Evolutionary conservation across 2,797 vertebrate species (phyloP).

Genomic region (Takifugu rubripes): DNA sequence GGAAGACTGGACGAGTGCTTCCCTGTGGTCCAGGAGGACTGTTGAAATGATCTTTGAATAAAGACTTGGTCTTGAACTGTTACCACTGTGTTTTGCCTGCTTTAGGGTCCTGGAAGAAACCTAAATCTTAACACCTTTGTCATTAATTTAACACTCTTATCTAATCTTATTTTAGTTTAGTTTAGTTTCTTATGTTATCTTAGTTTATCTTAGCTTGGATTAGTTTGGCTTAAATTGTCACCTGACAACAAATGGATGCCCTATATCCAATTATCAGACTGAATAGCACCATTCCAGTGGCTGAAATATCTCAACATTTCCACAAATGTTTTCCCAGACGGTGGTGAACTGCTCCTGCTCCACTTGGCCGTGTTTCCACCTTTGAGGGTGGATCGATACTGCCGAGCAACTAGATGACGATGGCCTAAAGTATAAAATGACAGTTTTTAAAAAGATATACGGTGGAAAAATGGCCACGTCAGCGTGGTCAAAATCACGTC

Average conservation of each 20-base stretch:
- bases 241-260: background rate
- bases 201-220: too few relatives aligned
- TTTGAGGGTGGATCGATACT: conserved; percentile 47
- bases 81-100: too few relatives aligned
- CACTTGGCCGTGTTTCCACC: conserved; percentile 26
- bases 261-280: background rate
- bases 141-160: too few relatives aligned
- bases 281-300: background rate
- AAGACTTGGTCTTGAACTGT: too few relatives aligned
- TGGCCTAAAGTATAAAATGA: conserved; percentile 16
- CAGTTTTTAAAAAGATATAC: conserved; percentile 15
- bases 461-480: conserved; percentile 35
- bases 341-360: conserved; percentile 24
- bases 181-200: too few relatives aligned
- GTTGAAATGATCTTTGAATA: too few relatives aligned
- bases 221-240: too few relatives aligned
- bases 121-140: too few relatives aligned
- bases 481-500: conserved; percentile 28
- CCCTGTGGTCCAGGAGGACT: too few relatives aligned
- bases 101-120: too few relatives aligned
- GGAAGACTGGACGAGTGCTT: too few relatives aligned
- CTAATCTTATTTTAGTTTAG: too few relatives aligned
- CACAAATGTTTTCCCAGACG: conserved; percentile 30
- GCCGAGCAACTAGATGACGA: conserved; percentile 50
- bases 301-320: conserved; percentile 27